Evolutionary conservation across 2,113 vertebrate genomes (phyloP).

Genomic region (Eublepharis macularius): DNA sequence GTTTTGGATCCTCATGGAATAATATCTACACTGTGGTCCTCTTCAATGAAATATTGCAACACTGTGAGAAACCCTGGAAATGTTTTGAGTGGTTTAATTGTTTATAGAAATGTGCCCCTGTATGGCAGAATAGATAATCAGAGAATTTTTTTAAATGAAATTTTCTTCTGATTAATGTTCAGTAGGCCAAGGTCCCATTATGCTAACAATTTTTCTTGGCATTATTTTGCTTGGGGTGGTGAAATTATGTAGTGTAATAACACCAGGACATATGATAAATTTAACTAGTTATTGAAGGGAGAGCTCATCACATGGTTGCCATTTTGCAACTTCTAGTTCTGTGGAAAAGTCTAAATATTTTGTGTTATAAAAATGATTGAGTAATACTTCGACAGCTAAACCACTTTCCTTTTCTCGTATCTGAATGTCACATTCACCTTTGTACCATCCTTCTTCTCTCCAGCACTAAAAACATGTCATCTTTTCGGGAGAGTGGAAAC

Average conservation of each 20-base stretch:
- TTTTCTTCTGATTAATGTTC: not conserved
- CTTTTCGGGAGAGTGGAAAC: not conserved
- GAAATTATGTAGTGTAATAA: not conserved
- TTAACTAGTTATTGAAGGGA: not conserved
- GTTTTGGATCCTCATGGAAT: not conserved
- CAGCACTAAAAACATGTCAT: not conserved
- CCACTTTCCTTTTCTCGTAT: not conserved
- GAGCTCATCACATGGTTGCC: not conserved
- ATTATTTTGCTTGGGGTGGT: not conserved
- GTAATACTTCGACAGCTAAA: not conserved
- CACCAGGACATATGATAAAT: not conserved
- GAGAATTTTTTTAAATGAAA: not conserved
- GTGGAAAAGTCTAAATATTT: too few species aligned
- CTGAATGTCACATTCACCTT: not conserved
- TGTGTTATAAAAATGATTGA: not conserved
- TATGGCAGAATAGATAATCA: not conserved
- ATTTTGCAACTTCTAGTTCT: not conserved
- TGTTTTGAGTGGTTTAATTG: not conserved
- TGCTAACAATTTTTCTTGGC: not conserved
- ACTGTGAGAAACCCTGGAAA: not conserved
- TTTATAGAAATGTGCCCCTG: accelerated
- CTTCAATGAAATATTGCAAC: not conserved
- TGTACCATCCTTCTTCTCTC: not conserved
- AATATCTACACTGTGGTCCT: not conserved
- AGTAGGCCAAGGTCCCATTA: not conserved